These are phyloP conservation scores for Perodicticus potto DNA, from an alignment of 2,797 vertebrate species.

Conservation along the genomic window DNA sequence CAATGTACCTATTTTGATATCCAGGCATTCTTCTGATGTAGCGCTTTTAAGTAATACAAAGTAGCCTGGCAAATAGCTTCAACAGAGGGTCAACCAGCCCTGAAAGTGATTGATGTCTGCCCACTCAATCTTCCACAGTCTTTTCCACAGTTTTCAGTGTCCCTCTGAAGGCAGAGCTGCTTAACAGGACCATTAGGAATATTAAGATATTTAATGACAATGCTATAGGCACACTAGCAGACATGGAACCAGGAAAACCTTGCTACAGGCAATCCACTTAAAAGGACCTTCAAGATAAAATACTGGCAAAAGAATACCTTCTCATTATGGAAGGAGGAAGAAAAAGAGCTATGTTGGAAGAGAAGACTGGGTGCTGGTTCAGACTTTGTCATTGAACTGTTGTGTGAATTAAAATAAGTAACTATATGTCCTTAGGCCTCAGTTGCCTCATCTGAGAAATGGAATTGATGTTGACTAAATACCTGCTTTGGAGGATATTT, in stretches of 20 bases:
- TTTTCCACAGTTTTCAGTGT: slow-evolving; percentile 34
- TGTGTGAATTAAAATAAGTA: slow-evolving; percentile 49
- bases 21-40: slow-evolving; percentile 1
- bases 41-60: slow-evolving; percentile 48
- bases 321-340: neutral
- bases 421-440: neutral
- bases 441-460: slow-evolving; percentile 52
- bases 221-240: neutral
- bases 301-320: slow-evolving; percentile 10
- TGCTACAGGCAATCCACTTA: neutral
- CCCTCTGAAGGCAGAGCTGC: slow-evolving; percentile 19
- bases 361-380: slow-evolving; percentile 8
- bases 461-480: neutral
- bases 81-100: slow-evolving; percentile 11
- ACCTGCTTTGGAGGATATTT: neutral
- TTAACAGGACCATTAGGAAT: neutral
- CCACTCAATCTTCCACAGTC: neutral
- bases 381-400: neutral
- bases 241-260: neutral
- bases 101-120: neutral
- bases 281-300: neutral
- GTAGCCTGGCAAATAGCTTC: slow-evolving; percentile 28
- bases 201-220: neutral
- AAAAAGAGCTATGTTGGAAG: neutral
- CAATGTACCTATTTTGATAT: slow-evolving; percentile 54